Conservation (phyloP, 2,888 invertebrate species). For the Fragum whitleyi region DNA sequence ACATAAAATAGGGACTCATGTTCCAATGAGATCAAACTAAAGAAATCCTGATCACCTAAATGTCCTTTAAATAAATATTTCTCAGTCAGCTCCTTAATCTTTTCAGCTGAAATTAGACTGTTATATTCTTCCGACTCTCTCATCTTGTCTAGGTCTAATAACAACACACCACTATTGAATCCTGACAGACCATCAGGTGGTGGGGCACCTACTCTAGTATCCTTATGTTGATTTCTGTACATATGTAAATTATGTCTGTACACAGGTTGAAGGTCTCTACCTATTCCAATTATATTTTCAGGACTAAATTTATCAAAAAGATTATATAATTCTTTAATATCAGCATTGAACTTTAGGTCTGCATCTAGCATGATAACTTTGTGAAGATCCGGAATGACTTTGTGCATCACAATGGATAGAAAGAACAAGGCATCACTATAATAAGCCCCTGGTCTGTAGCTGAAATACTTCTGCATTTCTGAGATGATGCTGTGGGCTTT, state of each 20-base stretch:
- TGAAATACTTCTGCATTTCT: conserved; percentile 90
- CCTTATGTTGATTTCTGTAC: conserved; percentile 89
- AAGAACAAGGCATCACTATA: conserved; percentile 93
- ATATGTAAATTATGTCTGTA: conserved; percentile 91
- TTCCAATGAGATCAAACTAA: conserved; percentile 90
- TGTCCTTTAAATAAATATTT: conserved; percentile 87
- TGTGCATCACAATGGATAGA: conserved; percentile 90
- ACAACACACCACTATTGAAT: conserved; percentile 92
- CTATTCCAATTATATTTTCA: conserved; percentile 88
- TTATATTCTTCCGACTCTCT: conserved; percentile 88
- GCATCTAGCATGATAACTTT: conserved; percentile 91
- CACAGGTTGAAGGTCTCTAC: conserved; percentile 91
- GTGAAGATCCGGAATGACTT: conserved; percentile 89
- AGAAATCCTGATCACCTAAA: conserved; percentile 94
- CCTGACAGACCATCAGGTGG: conserved; percentile 88
- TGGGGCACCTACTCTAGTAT: conserved; percentile 88
- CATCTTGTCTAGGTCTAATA: conserved; percentile 90
- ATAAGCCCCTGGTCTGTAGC: conserved; percentile 90
- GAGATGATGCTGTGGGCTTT: conserved; percentile 89
- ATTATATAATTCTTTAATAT: conserved; percentile 89
- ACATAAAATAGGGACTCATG: conserved; percentile 90
- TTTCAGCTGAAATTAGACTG: conserved; percentile 85
- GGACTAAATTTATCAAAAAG: conserved; percentile 89
- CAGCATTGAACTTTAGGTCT: conserved; percentile 91
- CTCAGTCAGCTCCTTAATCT: conserved; percentile 78